Percentiles rank a stretch among this genome's conserved stretches.
Evolutionary conservation across 2,113 vertebrate genomes (phyloP).

Genomic region (Xiphophorus hellerii): DNA sequence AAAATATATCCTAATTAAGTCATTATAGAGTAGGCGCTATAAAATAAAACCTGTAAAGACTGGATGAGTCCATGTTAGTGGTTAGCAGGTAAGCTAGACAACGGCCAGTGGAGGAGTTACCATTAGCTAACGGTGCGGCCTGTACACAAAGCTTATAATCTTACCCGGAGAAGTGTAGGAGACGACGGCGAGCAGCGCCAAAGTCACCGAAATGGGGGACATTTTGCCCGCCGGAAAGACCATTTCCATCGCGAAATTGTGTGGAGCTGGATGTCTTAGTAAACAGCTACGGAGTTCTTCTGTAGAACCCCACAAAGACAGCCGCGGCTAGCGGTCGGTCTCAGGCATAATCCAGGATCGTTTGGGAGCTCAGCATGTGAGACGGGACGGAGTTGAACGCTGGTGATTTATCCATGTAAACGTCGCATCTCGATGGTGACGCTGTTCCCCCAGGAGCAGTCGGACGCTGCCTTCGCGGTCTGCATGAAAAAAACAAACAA

Average conservation of each 20-base stretch:
- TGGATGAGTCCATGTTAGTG: neutral
- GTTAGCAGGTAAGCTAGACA: neutral
- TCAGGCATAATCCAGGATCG: conserved; percentile 31
- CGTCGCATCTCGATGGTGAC: conserved; percentile 70
- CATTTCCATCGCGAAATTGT: conserved; percentile 28
- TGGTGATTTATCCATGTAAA: conserved; percentile 52
- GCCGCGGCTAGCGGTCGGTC: conserved; percentile 20
- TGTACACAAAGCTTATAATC: conserved; percentile 35
- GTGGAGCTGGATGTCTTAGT: neutral
- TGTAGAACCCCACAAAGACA: neutral
- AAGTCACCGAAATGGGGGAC: conserved; percentile 62
- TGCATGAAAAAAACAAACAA: neutral
- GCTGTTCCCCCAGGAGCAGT: conserved; percentile 29
- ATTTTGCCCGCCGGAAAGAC: conserved; percentile 53
- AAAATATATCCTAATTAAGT: neutral
- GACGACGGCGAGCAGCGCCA: conserved; percentile 67
- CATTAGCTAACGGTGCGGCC: conserved; percentile 43
- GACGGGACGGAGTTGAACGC: conserved; percentile 12
- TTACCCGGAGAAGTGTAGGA: conserved; percentile 77
- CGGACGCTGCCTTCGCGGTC: conserved; percentile 27
- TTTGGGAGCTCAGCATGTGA: conserved; percentile 16
- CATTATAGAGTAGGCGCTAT: too few relatives aligned
- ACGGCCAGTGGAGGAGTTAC: neutral
- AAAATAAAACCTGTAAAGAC: neutral
- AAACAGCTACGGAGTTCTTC: neutral